Conservation (phyloP, 1,140 invertebrate species). For the Papilio polytes region DNA sequence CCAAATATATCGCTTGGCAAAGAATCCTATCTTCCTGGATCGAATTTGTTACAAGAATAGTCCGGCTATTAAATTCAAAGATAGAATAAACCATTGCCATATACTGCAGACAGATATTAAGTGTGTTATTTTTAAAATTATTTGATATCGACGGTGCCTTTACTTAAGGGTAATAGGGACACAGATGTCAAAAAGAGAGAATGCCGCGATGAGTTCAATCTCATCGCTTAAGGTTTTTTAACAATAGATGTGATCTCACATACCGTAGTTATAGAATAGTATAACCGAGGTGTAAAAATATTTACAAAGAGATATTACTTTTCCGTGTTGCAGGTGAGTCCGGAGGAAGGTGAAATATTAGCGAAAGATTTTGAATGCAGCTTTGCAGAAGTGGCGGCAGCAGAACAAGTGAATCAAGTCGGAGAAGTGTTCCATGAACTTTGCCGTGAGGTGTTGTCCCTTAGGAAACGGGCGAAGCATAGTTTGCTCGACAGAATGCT, state of each 20-base stretch:
- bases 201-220: too few relatives aligned
- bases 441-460: conserved; percentile 91
- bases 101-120: conserved; percentile 1
- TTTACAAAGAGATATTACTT: not conserved
- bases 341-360: conserved; percentile 94
- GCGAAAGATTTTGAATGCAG: conserved; percentile 94
- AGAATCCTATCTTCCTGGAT: not conserved
- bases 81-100: not conserved
- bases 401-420: conserved; percentile 92
- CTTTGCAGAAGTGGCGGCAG: conserved; percentile 95
- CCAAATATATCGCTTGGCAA: conserved; percentile 7
- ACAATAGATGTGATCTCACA: too few relatives aligned
- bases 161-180: not conserved
- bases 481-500: conserved; percentile 92
- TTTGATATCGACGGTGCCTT: not conserved
- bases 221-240: too few relatives aligned
- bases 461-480: conserved; percentile 92
- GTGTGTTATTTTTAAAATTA: not conserved
- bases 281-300: not conserved
- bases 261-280: not conserved
- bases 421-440: conserved; percentile 94
- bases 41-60: conserved; percentile 8
- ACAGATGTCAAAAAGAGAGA: too few relatives aligned
- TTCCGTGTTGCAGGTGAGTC: conserved; percentile 87
- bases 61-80: not conserved